phyloP scores from a whole-genome alignment of 2,113 vertebrate genomes.

The Sinocyclocheilus rhinocerous region DNA sequence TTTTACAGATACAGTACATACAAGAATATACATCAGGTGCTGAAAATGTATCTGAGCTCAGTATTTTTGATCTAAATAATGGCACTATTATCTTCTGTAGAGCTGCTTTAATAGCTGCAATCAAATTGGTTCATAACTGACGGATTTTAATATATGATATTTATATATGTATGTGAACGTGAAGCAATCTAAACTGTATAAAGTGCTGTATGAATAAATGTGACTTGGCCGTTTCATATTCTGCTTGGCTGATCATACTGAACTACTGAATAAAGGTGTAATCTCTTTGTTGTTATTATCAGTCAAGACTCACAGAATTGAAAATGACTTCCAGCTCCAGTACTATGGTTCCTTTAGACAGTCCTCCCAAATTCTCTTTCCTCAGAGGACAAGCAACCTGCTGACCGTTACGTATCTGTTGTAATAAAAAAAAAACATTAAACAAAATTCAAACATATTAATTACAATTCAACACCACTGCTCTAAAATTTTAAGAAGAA shows the following conservation, averaged over 20 bases:
- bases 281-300: neutral
- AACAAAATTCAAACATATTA: neutral
- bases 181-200: neutral
- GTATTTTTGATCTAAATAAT: neutral
- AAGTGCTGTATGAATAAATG: neutral
- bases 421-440: neutral
- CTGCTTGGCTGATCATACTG: neutral
- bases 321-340: conserved; percentile 93
- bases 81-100: neutral
- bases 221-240: no score
- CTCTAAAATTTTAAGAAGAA: neutral
- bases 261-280: neutral
- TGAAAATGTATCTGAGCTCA: neutral
- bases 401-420: conserved; percentile 86
- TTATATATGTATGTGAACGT: neutral
- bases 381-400: conserved; percentile 81
- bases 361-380: conserved; percentile 88
- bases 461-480: neutral
- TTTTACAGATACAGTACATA: neutral
- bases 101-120: neutral
- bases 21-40: neutral
- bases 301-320: conserved; percentile 87
- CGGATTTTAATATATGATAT: no score
- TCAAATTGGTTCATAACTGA: no score
- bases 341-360: conserved; percentile 88